Percentiles rank a stretch among this genome's conserved stretches.
phyloP scores from a whole-genome alignment of 2,888 invertebrate genomes.

The Lissonota sp. region DNA sequence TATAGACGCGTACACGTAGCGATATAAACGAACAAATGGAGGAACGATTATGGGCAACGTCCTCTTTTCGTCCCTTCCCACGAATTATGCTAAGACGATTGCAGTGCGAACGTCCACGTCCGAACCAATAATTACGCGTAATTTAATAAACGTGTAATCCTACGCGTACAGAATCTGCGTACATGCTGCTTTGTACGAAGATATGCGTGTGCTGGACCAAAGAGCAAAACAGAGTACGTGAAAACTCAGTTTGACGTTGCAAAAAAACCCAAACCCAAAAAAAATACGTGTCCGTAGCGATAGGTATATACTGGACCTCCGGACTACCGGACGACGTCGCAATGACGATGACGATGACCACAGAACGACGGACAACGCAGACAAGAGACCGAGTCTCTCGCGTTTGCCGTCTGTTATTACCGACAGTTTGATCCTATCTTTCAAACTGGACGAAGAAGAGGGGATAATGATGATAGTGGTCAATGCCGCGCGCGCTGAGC shows the following conservation, averaged over 20 bases:
- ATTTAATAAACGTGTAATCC: conserved; percentile 79
- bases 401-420: conserved; percentile 78
- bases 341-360: conserved; percentile 42
- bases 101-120: conserved; percentile 66
- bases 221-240: conserved; percentile 59
- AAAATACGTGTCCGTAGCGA: conserved; percentile 6
- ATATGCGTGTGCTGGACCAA: too few relatives aligned
- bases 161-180: too few relatives aligned
- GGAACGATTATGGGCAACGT: conserved; percentile 51
- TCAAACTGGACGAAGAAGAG: neutral
- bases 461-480: conserved; percentile 79
- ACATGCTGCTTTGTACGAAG: too few relatives aligned
- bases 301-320: conserved; percentile 1
- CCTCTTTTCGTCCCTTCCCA: conserved; percentile 53
- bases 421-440: conserved; percentile 82
- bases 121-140: conserved; percentile 80
- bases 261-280: too few relatives aligned
- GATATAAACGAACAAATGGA: conserved; percentile 57
- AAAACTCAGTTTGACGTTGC: conserved; percentile 57
- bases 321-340: conserved; percentile 28
- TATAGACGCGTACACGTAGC: neutral
- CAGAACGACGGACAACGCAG: neutral
- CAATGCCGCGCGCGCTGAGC: conserved; percentile 65
- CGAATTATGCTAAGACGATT: conserved; percentile 66
- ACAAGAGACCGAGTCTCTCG: conserved; percentile 39